A percentile compares a stretch with the other conserved stretches of the same genome.
Conservation (phyloP, 2,888 invertebrate genomes). For the Eristalinus sepulchralis region DNA sequence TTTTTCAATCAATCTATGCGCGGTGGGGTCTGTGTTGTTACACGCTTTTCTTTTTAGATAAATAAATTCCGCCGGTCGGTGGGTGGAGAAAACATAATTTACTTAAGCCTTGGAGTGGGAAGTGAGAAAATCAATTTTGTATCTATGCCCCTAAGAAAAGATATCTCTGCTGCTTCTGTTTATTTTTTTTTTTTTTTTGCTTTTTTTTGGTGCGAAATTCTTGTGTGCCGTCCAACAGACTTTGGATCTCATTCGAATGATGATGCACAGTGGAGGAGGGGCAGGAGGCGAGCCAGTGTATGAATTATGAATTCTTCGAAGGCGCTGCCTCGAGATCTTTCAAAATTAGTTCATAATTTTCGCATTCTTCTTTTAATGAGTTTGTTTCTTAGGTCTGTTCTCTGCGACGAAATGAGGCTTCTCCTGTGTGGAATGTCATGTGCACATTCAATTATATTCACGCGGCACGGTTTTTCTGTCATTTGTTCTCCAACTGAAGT, state of each 20-base stretch:
- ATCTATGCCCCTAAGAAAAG: neutral
- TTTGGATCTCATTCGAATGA: neutral
- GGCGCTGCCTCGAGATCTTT: neutral
- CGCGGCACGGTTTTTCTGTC: neutral
- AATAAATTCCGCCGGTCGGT: slow-evolving; percentile 6
- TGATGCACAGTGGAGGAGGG: neutral
- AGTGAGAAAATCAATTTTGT: slow-evolving; percentile 20
- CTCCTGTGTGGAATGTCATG: neutral
- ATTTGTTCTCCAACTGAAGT: neutral
- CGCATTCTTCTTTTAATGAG: neutral
- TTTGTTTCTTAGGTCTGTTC: neutral
- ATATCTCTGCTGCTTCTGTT: neutral
- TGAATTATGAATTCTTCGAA: neutral
- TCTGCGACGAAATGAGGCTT: neutral
- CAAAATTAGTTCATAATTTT: neutral
- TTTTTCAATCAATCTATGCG: slow-evolving; percentile 10
- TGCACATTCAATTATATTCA: neutral
- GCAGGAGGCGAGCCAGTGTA: no score
- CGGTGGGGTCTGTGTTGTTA: neutral
- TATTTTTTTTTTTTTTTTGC: no score
- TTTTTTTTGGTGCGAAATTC: neutral
- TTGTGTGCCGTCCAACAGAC: neutral
- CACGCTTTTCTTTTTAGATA: slow-evolving; percentile 1
- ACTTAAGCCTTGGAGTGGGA: neutral
- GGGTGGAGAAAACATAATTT: slow-evolving; percentile 6